Evolutionary conservation across 2,888 invertebrate species (phyloP).

Genomic region (Neoascia interrupta): DNA sequence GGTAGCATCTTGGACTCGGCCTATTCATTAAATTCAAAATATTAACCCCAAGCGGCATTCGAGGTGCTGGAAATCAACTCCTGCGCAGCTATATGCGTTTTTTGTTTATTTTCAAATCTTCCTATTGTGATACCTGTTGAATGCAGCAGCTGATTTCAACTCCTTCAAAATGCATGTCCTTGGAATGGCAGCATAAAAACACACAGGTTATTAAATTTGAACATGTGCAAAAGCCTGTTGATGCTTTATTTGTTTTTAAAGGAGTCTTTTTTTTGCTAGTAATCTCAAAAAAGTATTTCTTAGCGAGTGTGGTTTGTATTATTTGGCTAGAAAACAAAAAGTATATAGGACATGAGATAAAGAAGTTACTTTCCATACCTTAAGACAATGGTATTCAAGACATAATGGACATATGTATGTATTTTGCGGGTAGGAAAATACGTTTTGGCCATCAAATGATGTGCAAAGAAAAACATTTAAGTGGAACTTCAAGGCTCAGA

Average conservation of each 20-base stretch:
- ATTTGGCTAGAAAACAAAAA: no score
- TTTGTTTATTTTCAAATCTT: not conserved
- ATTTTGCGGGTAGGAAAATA: no score
- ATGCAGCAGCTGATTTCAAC: constrained; percentile 29
- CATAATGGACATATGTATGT: no score
- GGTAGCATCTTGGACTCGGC: constrained; percentile 3
- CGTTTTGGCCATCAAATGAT: no score
- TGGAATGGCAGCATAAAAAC: not conserved
- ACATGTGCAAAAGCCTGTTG: constrained; percentile 16
- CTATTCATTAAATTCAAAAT: constrained; percentile 33
- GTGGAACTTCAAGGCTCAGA: no score
- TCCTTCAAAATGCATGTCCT: constrained; percentile 28
- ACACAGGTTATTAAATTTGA: not conserved
- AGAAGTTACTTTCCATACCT: no score
- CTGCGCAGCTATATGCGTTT: constrained; percentile 53
- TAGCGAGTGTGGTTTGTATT: constrained; percentile 37
- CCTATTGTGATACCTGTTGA: constrained; percentile 43
- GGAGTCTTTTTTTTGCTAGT: not conserved
- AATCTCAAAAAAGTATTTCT: not conserved
- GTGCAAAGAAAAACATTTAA: no score
- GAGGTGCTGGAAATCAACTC: constrained; percentile 58
- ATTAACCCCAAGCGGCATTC: not conserved
- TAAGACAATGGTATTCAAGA: no score
- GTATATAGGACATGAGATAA: no score
- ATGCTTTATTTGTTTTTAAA: not conserved